phyloP scores from a whole-genome alignment of 2,113 vertebrate genomes.

The Heterotilapia buettikoferi region DNA sequence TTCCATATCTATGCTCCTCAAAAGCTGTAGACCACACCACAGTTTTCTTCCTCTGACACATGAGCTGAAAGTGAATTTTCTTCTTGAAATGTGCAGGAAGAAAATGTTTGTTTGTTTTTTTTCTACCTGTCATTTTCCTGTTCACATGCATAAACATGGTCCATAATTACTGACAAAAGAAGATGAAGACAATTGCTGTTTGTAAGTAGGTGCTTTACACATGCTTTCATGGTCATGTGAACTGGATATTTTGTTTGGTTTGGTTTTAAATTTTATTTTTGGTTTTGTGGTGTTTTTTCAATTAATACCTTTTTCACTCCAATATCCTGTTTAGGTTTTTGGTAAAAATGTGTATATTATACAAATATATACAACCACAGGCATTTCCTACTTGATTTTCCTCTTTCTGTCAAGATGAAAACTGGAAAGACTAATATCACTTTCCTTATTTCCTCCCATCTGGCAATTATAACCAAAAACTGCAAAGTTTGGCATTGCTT shows the following conservation, averaged over 20 bases:
- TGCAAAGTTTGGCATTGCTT: not conserved
- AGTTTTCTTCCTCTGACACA: not conserved
- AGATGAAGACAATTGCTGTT: not conserved
- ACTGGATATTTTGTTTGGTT: not conserved
- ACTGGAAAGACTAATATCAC: not conserved
- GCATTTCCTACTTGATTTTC: not conserved
- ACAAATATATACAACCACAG: not conserved
- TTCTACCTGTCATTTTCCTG: not conserved
- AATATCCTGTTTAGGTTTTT: not conserved
- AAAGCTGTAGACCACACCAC: not conserved
- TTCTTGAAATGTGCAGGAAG: not conserved
- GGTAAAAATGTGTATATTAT: not conserved
- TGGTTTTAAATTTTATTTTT: not conserved
- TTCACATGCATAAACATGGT: not conserved
- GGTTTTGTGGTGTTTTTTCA: not conserved
- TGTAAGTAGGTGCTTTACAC: not conserved
- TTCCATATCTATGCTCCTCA: not conserved
- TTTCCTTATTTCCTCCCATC: not conserved
- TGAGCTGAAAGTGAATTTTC: not conserved
- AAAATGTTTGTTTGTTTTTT: not conserved
- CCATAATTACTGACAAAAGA: not conserved
- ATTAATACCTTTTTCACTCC: not conserved
- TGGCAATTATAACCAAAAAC: not conserved
- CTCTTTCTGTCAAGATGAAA: not conserved
- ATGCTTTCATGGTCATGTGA: rapidly evolving